Evolutionary conservation across 2,888 invertebrate species (phyloP).

Genomic region (Melanchra persicariae): DNA sequence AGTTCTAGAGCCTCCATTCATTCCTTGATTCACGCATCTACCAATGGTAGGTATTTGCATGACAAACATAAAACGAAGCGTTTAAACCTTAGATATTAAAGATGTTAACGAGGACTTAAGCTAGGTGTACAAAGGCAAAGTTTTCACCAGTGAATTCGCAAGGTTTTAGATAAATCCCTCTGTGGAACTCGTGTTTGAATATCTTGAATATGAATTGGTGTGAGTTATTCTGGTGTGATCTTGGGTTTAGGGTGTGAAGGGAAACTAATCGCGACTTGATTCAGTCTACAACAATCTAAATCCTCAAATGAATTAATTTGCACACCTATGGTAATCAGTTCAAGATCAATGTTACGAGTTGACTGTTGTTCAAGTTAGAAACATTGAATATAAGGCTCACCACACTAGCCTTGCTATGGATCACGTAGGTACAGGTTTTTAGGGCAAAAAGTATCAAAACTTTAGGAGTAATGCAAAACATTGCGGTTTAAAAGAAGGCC

Average conservation of each 20-base stretch:
- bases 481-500: conserved; percentile 10
- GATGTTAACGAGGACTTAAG: conserved; percentile 62
- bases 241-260: neutral
- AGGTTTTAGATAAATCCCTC: conserved; percentile 49
- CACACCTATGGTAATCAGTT: neutral
- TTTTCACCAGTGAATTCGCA: conserved; percentile 42
- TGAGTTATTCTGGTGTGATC: conserved; percentile 16
- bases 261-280: neutral
- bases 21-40: conserved; percentile 69
- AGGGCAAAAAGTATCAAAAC: neutral
- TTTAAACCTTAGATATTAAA: conserved; percentile 66
- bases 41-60: conserved; percentile 74
- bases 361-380: neutral
- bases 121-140: conserved; percentile 50
- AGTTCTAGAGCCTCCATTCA: conserved; percentile 63
- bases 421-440: conserved; percentile 1
- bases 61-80: conserved; percentile 71
- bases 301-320: neutral
- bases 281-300: neutral
- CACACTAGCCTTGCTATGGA: conserved; percentile 13
- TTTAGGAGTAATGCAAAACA: conserved; percentile 8
- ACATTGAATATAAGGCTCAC: neutral
- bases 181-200: conserved; percentile 23
- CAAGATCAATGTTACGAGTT: neutral
- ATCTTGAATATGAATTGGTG: conserved; percentile 37